A percentile compares a stretch with the other conserved stretches of the same genome.
Conservation (phyloP, 2,113 vertebrate species). For the Symphodus melops region DNA sequence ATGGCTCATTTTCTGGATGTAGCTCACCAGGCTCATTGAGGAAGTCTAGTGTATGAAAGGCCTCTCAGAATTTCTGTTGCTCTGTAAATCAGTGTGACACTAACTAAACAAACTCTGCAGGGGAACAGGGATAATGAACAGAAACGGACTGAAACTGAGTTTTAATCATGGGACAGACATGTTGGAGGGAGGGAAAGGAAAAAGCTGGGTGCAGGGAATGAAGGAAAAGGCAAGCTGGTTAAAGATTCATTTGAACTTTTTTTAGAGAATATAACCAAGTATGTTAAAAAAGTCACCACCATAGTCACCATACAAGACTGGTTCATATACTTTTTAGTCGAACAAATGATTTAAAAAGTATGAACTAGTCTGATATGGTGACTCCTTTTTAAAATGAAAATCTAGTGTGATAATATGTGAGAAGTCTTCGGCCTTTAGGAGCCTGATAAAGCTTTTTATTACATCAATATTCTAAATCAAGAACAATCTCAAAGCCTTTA, state of each 20-base stretch:
- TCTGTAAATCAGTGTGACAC: constrained; percentile 69
- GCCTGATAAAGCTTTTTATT: not conserved
- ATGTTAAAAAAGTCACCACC: no score
- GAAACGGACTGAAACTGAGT: constrained; percentile 48
- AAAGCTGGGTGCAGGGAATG: constrained; percentile 21
- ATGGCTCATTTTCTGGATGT: not conserved
- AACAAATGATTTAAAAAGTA: no score
- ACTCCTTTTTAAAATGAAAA: no score
- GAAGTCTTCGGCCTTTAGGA: constrained; percentile 2
- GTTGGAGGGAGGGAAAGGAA: constrained; percentile 25
- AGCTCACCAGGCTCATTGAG: constrained; percentile 30
- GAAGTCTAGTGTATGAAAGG: constrained; percentile 41
- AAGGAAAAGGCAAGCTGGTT: not conserved
- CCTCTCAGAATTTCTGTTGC: constrained; percentile 43
- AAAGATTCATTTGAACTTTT: no score
- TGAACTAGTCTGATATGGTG: no score
- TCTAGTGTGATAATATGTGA: not conserved
- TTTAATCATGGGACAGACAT: constrained; percentile 51
- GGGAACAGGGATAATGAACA: constrained; percentile 64
- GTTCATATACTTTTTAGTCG: no score
- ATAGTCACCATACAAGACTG: no score
- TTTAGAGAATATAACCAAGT: no score
- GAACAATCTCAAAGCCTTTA: not conserved
- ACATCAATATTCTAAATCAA: not conserved
- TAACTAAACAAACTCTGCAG: constrained; percentile 63